Evolutionary conservation across 37 sponge, comb jelly and placozoan species (phyloP), one percentile per base, ranked within the genome.

Genomic region (Hormiphora californensis): DNA sequence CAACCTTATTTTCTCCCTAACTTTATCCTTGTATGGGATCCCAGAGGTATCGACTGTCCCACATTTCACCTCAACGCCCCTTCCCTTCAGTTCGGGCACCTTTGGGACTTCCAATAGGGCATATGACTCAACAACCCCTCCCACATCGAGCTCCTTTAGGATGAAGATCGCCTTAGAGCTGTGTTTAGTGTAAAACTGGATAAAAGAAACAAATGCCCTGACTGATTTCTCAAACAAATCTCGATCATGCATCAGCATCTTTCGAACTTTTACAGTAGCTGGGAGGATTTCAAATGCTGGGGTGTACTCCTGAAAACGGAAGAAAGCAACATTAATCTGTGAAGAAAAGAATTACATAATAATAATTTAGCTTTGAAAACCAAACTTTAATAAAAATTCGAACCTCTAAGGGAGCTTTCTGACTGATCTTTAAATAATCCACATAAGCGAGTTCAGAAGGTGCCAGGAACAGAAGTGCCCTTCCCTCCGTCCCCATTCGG

Each of bases 161-260:
- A 90, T 86, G 49, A 98, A 98, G 8, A 98, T 94, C 0, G 93
- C 85, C 36, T 89, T 91, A 87, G 93, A 98, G 55, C 92, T 94
- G 87, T 98, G 94, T 55, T 98, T 98, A 34, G 87, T 88, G 63
- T 98, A 98, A 5, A 92, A 94, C 69, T 92, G 94, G 0, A 98
- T 89, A 85, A 92, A 93, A 0, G 99, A 93, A 7, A 98, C 99
- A 90, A 98, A 93, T 0, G 99, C 99, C 43, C 89, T 88, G 67
- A 90, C 27, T 32, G 94, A 91, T 39, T 90, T 88, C 85, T 94
- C 94, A 54, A 89, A 91, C 31, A 98, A 0, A 32, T 91, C 94
- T 1, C 34, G 57, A 30, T 32, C 90, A n/a, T 62, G 55, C 36
- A 27, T 0, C 21, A 87, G 61, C 39, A 89, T 44, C 41, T 86